A percentile compares a stretch with the other conserved stretches of the same genome.
Evolutionary conservation across 1,140 invertebrate genomes (phyloP).

Genomic region (Cherax quadricarinatus): DNA sequence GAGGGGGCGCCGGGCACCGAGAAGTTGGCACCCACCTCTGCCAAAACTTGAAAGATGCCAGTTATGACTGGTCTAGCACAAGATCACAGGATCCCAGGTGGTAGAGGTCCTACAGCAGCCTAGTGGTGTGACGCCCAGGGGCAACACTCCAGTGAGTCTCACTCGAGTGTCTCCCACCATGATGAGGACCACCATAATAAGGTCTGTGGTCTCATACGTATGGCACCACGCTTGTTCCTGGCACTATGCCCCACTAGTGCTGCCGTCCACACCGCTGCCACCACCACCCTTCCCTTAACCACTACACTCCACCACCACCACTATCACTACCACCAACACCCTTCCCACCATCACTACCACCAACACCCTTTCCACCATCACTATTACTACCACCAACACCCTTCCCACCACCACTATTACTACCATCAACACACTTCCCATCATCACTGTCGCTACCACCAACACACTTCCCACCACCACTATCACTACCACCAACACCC

Average conservation of each 20-base stretch:
- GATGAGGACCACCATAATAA: not conserved
- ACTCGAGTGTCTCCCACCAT: too few relatives aligned
- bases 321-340: not conserved
- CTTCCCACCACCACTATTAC: too few relatives aligned
- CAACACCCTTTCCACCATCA: not conserved
- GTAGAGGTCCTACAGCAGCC: not conserved
- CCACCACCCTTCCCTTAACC: not conserved
- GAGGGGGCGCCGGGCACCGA: slow-evolving; percentile 3
- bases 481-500: too few relatives aligned
- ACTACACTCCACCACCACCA: not conserved
- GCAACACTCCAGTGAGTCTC: not conserved
- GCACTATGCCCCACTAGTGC: not conserved
- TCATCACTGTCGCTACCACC: not conserved
- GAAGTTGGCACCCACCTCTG: slow-evolving; percentile 23
- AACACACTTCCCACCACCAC: not conserved
- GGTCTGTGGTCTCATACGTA: not conserved
- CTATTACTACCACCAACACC: not conserved
- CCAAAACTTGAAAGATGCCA: not conserved
- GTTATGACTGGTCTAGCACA: not conserved
- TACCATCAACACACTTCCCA: not conserved
- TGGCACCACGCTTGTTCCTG: not conserved
- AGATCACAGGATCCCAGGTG: not conserved
- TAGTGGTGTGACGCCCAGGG: not conserved
- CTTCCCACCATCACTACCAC: not conserved
- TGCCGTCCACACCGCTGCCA: not conserved